Conservation (phyloP, 2,797 vertebrate species). For the Acipenser transmontanus region DNA sequence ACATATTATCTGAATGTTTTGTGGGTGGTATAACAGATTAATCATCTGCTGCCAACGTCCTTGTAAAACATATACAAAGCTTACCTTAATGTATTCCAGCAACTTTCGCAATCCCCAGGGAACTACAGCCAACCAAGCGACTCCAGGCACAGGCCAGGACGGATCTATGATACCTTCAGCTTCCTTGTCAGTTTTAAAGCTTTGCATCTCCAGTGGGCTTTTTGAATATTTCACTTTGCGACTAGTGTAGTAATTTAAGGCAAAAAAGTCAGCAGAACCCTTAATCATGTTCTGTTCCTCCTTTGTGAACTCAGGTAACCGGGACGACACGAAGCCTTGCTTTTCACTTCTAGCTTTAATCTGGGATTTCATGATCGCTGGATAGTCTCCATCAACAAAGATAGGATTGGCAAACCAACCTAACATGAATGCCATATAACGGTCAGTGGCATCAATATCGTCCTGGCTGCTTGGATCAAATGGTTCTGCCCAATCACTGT, state of each 20-base stretch:
- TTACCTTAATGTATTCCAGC: conserved; percentile 71
- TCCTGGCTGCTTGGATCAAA: conserved; percentile 35
- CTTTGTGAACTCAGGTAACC: conserved; percentile 63
- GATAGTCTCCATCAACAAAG: conserved; percentile 71
- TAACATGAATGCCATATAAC: conserved; percentile 54
- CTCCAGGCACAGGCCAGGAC: conserved; percentile 58
- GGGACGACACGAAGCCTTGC: conserved; percentile 37
- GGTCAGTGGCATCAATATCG: conserved; percentile 53
- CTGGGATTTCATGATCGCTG: conserved; percentile 54
- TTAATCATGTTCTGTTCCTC: conserved; percentile 51
- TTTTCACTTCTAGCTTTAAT: conserved; percentile 54
- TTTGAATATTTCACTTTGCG: conserved; percentile 51
- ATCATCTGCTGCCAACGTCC: background rate
- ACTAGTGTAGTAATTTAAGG: conserved; percentile 72
- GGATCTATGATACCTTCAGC: conserved; percentile 52
- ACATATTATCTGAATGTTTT: too few species aligned
- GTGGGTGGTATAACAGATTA: too few species aligned
- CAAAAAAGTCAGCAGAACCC: conserved; percentile 74
- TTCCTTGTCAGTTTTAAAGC: conserved; percentile 44
- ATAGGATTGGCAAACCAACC: conserved; percentile 72
- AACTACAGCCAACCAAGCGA: conserved; percentile 63
- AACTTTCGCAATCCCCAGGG: conserved; percentile 62
- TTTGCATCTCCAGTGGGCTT: conserved; percentile 23
- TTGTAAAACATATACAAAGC: background rate
- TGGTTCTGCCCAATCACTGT: conserved; percentile 64